Evolutionary conservation across 2,113 vertebrate species (phyloP).

Genomic region (Hepsetus odoe): DNA sequence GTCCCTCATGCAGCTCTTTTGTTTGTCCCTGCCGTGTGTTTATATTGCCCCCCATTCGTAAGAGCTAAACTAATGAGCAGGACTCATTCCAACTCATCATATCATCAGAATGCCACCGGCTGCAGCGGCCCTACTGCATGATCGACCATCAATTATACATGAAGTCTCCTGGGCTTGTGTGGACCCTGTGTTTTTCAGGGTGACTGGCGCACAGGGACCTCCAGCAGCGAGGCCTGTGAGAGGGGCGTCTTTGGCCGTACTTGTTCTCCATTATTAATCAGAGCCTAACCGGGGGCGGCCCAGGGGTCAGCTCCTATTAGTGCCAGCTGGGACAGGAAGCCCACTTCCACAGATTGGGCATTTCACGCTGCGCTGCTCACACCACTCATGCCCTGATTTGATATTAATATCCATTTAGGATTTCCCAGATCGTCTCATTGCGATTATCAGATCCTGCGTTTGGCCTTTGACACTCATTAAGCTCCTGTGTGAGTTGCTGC

Average conservation of each 20-base stretch:
- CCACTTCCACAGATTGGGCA: conserved; percentile 75
- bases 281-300: conserved; percentile 60
- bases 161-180: conserved; percentile 64
- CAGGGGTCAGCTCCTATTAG: conserved; percentile 79
- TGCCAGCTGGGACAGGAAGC: conserved; percentile 59
- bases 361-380: conserved; percentile 79
- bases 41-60: not conserved
- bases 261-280: conserved; percentile 79
- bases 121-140: conserved; percentile 65
- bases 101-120: conserved; percentile 65
- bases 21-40: not conserved
- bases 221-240: conserved; percentile 9
- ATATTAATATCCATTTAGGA: conserved; percentile 80
- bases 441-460: conserved; percentile 67
- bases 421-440: conserved; percentile 67
- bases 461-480: conserved; percentile 63
- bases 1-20: not conserved
- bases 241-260: conserved; percentile 67
- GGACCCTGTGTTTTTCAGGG: conserved; percentile 65
- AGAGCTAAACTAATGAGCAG: conserved; percentile 45
- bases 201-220: conserved; percentile 62
- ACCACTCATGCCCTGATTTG: conserved; percentile 71
- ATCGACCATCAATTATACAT: conserved; percentile 80
- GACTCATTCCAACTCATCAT: conserved; percentile 69
- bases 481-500: conserved; percentile 48